Evolutionary conservation across 2,888 invertebrate genomes (phyloP), one percentile per base, ranked within the genome.

Genomic region (Serrognathus titanus): DNA sequence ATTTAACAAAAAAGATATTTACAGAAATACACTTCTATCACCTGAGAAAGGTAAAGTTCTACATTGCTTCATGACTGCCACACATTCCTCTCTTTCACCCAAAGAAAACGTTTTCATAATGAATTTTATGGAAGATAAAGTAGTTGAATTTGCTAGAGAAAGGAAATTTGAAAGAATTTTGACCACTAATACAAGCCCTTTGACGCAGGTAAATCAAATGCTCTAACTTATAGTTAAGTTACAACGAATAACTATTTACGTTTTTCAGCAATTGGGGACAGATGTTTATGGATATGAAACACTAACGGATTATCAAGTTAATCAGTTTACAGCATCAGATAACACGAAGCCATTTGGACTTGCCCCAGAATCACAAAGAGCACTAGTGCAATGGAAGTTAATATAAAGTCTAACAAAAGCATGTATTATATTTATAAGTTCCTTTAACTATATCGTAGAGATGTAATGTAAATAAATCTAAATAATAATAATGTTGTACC

Each of bases 31-130:
- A 39, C 79, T 81, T 67, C 74, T 89, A 51, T 87, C 88, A 0
- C 77, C 81, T 63, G 88, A 85, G 12, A 78, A 81, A 62, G 87
- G 87, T n/a, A 80, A 84, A 66, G 83, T 93, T 43, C 80, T 93
- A 0, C 92, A 94, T 70, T 87, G 88, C 1, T 92, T 90, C 74
- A 93, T 94, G 92, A 92, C 94, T 91, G 90, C 89, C 1, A 93
- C 92, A 0, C 83, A 83, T 59, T 80, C 83, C 9, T 75, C 81
- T 0, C 75, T 93, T 41, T 81, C 79, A 55, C 72, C 90, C 0
- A 85, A 85, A 48, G 89, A 93, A 70, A 93, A 93, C 71, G 88
- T 94, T 5, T 81, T 86, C 6, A 83, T 90, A 6, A 91, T 94
- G 78, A 83, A 86, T 59, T 86, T 85, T 56, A 85, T 93, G 82